Evolutionary conservation across 1,140 invertebrate species (phyloP), one percentile per base, ranked within the genome.

Genomic region (Camponotus vicinus): DNA sequence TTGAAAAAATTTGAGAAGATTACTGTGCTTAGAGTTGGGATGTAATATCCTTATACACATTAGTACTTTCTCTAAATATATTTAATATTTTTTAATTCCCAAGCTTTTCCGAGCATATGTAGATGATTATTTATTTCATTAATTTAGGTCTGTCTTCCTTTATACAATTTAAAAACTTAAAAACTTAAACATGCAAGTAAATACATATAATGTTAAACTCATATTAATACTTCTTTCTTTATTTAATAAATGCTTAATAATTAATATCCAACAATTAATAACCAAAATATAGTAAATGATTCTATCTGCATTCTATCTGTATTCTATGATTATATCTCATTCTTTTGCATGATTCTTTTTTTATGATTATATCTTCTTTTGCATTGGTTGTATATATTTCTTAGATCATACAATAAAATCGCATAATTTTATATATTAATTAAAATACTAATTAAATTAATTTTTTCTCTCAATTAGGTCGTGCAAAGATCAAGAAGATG

Each of bases 401-500:
- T 61, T 61, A 42, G 2, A 52, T 0, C 18, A 52, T 18, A 52
- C 4, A 52, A 49, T 49, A 13, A 49, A 52, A 55, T 55, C 32
- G 34, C 11, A 73, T 40, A 40, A 59, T 59, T 13, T 67, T 11
- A 27, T 27, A 27, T 27, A 27, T 27, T 27, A 27, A 27, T 27
- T 42, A 42, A 8, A 37, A 2, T 15, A 40, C 0, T 2, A 79
- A 69, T 64, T 32, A 64, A 6, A 27, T 69, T 27, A 45, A 79
- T 15, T 32, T 8, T 55, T 40, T 55, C 27, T 63, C 1, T 63
- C 0, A 15, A 70, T 59, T 93, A 97, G 97, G 97, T 77, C 97
- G 97, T 18, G 83, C 32, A 7, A 90, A 90, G 32, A 96, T 97
- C 87, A 97, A 97, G 96, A 97, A 97, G 92, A 96, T 97, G 90